phyloP scores from a whole-genome alignment of 2,113 vertebrate species.

The Bucco capensis region DNA sequence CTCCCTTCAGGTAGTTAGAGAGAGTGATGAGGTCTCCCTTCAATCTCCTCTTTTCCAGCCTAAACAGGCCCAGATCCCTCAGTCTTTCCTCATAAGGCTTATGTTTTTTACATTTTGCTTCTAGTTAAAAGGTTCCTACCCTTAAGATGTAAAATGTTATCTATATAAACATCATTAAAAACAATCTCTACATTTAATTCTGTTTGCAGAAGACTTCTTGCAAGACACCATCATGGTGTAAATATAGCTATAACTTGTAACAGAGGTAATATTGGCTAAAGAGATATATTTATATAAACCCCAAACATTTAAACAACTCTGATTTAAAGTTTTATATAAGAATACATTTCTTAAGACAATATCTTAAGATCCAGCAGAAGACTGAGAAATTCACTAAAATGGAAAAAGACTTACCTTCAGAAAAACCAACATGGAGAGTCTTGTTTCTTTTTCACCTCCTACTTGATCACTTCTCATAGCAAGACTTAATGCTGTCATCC shows the following conservation, averaged over 20 bases:
- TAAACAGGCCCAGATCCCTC: too few species aligned
- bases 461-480: not conserved
- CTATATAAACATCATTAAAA: not conserved
- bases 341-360: not conserved
- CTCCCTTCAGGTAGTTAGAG: too few species aligned
- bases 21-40: too few species aligned
- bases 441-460: not conserved
- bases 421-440: not conserved
- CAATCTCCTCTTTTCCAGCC: too few species aligned
- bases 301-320: not conserved
- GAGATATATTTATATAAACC: not conserved
- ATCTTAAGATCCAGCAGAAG: not conserved
- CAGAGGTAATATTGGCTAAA: not conserved
- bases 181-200: not conserved
- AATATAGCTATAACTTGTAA: not conserved
- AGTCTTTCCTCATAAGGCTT: too few species aligned
- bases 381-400: not conserved
- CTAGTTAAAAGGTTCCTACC: not conserved
- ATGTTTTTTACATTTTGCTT: not conserved
- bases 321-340: not conserved
- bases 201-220: not conserved
- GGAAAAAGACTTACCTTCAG: conserved; percentile 8
- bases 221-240: not conserved
- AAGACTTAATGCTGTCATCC: not conserved
- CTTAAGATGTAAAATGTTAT: not conserved